Percentiles rank a stretch among this genome's conserved stretches.
Conservation (phyloP, 2,888 invertebrate genomes). For the Noctua fimbriata region DNA sequence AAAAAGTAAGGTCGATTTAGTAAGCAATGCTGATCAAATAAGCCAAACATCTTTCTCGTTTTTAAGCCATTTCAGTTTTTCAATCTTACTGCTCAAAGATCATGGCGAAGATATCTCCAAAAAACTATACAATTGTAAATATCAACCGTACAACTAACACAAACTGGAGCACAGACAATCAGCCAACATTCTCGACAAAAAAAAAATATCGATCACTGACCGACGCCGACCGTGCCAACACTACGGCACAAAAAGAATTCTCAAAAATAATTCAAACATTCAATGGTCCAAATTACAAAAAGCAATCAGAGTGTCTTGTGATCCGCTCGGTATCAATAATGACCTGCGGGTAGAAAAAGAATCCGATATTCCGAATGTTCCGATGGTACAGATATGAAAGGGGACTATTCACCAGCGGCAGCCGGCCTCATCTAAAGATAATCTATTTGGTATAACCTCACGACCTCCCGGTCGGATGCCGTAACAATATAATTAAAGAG, state of each 20-base stretch:
- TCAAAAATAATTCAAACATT: conserved; percentile 83
- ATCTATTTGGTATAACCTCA: conserved; percentile 90
- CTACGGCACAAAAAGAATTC: conserved; percentile 78
- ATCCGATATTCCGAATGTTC: conserved; percentile 83
- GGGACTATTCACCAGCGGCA: conserved; percentile 76
- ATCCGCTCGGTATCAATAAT: conserved; percentile 80
- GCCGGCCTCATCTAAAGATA: conserved; percentile 83
- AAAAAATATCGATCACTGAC: conserved; percentile 71
- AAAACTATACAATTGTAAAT: conserved; percentile 48
- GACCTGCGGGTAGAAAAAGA: conserved; percentile 81
- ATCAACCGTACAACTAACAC: conserved; percentile 38
- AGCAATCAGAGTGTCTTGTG: conserved; percentile 84
- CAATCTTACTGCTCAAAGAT: conserved; percentile 38
- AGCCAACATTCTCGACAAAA: conserved; percentile 66
- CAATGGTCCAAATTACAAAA: conserved; percentile 85
- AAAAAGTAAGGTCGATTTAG: neutral
- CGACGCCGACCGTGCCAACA: conserved; percentile 75
- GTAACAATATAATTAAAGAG: conserved; percentile 90
- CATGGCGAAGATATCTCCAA: conserved; percentile 20
- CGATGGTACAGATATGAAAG: conserved; percentile 84
- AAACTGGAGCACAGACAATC: conserved; percentile 66
- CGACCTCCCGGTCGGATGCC: conserved; percentile 85
- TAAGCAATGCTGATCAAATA: conserved; percentile 9
- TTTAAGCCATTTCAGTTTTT: conserved; percentile 25
- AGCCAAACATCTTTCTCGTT: neutral